Conservation (phyloP, 2,113 vertebrate species). For the Ailuropoda melanoleuca region DNA sequence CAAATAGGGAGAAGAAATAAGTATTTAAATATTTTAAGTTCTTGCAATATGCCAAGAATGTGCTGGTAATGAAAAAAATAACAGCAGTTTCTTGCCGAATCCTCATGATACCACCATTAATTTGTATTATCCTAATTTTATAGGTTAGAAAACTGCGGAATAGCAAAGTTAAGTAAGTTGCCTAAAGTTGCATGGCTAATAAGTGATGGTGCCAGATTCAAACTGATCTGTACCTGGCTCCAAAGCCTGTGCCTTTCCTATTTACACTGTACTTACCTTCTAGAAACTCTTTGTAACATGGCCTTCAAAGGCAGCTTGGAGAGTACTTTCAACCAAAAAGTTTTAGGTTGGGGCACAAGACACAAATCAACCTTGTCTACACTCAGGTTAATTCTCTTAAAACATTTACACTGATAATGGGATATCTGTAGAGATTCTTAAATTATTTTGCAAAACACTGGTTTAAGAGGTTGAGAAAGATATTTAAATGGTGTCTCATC, state of each 20-base stretch:
- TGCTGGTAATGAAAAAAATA: not conserved
- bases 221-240: not conserved
- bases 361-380: not conserved
- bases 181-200: not conserved
- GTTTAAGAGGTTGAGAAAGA: not conserved
- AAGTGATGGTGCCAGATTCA: not conserved
- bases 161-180: not conserved
- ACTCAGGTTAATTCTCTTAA: slow-evolving; percentile 4
- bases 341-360: not conserved
- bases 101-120: not conserved
- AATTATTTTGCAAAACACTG: slow-evolving; percentile 20
- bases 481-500: not conserved
- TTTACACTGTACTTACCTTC: not conserved
- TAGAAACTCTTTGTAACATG: not conserved
- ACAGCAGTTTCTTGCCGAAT: slow-evolving; percentile 30
- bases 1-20: not conserved
- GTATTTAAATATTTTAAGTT: not conserved
- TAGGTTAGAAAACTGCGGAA: slow-evolving; percentile 36
- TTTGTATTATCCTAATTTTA: slow-evolving; percentile 30
- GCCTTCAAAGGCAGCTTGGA: not conserved
- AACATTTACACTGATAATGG: not conserved
- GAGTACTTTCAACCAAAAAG: not conserved
- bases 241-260: not conserved
- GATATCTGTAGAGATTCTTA: not conserved
- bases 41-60: not conserved